Conservation (phyloP, 1,140 invertebrate genomes). For the Drosophila sturtevanti region DNA sequence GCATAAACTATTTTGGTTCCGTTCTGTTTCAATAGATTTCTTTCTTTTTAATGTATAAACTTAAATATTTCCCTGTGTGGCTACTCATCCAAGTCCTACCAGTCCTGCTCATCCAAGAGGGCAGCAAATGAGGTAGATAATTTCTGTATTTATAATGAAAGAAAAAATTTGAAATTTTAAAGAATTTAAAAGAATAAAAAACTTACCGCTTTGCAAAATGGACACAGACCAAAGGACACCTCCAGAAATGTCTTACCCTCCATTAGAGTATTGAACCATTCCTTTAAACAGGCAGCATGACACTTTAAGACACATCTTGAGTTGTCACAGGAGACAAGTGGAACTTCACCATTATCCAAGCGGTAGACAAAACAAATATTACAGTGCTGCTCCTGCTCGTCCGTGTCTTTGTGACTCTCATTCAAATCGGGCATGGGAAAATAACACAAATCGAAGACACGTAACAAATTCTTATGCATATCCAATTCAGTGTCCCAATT, state of each 20-base stretch:
- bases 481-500: slow-evolving; percentile 74
- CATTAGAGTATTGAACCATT: slow-evolving; percentile 76
- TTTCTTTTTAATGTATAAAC: too few relatives aligned
- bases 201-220: slow-evolving; percentile 77
- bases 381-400: slow-evolving; percentile 53
- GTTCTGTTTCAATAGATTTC: too few relatives aligned
- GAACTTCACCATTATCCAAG: slow-evolving; percentile 66
- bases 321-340: slow-evolving; percentile 79
- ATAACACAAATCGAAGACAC: slow-evolving; percentile 75
- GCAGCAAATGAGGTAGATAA: slow-evolving; percentile 75
- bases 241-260: slow-evolving; percentile 72
- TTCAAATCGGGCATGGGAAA: slow-evolving; percentile 67
- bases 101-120: slow-evolving; percentile 50
- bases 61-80: too few relatives aligned
- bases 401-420: slow-evolving; percentile 16
- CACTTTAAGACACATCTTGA: slow-evolving; percentile 65
- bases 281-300: slow-evolving; percentile 69
- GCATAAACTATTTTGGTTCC: too few relatives aligned
- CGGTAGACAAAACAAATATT: slow-evolving; percentile 75
- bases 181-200: not conserved
- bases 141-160: slow-evolving; percentile 47
- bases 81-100: too few relatives aligned
- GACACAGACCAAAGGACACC: slow-evolving; percentile 70
- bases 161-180: not conserved
- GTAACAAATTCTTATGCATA: slow-evolving; percentile 75